These are phyloP conservation scores for Enhydra lutris DNA, from an alignment of 2,113 vertebrate species.

Conservation along the genomic window DNA sequence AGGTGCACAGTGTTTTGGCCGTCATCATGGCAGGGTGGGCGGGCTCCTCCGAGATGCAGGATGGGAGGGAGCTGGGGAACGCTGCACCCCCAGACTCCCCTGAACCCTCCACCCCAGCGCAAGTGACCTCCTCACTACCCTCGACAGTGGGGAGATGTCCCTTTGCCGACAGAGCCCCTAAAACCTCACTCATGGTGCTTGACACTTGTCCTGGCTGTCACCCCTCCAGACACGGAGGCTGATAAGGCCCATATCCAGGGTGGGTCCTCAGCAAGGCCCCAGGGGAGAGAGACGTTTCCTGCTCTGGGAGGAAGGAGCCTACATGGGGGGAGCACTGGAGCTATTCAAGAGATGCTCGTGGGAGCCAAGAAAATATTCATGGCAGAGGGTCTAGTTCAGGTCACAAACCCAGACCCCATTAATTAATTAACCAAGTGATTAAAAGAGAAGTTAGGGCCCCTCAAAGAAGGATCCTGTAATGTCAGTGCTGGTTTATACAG, in stretches of 20 bases:
- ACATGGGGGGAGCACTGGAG: fast-evolving
- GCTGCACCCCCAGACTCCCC: neutral
- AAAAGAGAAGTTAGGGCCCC: neutral
- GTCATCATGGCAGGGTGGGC: neutral
- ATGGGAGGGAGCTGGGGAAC: neutral
- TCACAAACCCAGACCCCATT: fast-evolving
- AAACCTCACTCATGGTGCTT: neutral
- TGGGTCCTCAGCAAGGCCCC: neutral
- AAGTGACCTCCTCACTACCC: neutral
- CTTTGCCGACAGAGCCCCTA: neutral
- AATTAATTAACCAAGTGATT: neutral
- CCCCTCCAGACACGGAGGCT: neutral
- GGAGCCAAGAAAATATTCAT: fast-evolving
- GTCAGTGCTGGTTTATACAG: no score
- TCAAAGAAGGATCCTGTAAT: neutral
- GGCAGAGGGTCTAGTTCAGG: fast-evolving
- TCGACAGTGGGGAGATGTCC: neutral
- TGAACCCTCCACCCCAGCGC: neutral
- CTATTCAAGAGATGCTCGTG: fast-evolving
- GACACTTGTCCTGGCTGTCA: no score
- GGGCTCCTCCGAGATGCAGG: neutral
- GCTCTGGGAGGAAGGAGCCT: neutral
- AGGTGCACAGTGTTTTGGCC: fast-evolving
- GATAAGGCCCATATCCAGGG: neutral
- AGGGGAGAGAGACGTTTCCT: neutral